Evolutionary conservation across 2,888 invertebrate genomes (phyloP).

Genomic region (Endotricha flammealis): DNA sequence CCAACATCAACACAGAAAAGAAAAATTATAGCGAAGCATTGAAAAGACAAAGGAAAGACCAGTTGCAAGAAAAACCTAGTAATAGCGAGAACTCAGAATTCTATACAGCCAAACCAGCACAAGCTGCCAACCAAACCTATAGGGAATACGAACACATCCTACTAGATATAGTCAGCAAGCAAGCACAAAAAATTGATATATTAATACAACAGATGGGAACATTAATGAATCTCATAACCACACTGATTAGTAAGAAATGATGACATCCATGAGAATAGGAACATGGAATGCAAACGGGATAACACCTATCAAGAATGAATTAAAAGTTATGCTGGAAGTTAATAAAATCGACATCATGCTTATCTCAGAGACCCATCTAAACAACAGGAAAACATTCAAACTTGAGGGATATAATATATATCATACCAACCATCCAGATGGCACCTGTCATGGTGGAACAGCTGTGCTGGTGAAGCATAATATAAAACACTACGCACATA

Average conservation of each 20-base stretch:
- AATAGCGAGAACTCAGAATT: too few species aligned
- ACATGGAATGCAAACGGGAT: slow-evolving; percentile 9
- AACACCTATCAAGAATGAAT: slow-evolving; percentile 2
- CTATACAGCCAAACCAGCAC: too few species aligned
- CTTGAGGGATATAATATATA: neutral
- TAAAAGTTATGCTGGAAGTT: neutral
- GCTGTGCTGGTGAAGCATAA: neutral
- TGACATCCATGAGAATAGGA: neutral
- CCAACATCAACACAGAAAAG: too few species aligned
- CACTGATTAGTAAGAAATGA: slow-evolving; percentile 1
- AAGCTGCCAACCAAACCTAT: slow-evolving; percentile 1
- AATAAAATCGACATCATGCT: too few species aligned
- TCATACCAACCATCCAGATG: neutral
- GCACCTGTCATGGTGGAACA: neutral
- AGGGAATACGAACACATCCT: neutral
- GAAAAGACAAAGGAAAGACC: neutral
- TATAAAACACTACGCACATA: neutral
- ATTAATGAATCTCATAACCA: slow-evolving; percentile 3
- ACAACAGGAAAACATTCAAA: too few species aligned
- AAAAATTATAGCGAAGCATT: too few species aligned
- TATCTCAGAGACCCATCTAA: too few species aligned
- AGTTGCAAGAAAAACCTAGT: too few species aligned
- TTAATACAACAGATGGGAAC: slow-evolving; percentile 4
- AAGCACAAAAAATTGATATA: slow-evolving; percentile 6
- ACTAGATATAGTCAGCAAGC: slow-evolving; percentile 4